Conservation (phyloP, 2,113 vertebrate genomes). For the Martes martes region DNA sequence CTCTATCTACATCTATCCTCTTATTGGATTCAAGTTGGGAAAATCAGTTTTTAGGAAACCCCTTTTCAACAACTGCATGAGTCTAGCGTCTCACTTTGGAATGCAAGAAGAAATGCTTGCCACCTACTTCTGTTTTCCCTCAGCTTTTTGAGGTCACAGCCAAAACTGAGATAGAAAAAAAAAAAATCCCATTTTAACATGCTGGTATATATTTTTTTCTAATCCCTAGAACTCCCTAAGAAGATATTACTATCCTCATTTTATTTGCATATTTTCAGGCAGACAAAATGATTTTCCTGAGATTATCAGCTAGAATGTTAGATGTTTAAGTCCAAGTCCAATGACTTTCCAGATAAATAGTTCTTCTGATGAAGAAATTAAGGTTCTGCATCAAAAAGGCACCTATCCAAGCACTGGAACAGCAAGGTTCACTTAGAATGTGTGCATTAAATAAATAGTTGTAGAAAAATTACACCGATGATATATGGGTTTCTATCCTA, state of each 20-base stretch:
- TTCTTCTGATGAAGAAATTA: neutral
- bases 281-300: neutral
- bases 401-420: neutral
- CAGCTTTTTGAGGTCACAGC: neutral
- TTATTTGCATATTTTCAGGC: neutral
- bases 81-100: neutral
- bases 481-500: neutral
- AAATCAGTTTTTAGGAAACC: neutral
- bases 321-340: neutral
- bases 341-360: neutral
- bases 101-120: neutral
- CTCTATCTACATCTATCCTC: neutral
- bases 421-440: neutral
- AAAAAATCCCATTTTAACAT: neutral
- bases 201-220: neutral
- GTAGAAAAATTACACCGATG: neutral
- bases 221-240: neutral
- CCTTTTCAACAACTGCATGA: neutral
- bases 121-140: neutral
- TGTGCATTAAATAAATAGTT: neutral
- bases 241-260: neutral
- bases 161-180: slow-evolving; percentile 2
- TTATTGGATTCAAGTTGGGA: neutral
- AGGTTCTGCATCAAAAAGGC: neutral
- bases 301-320: neutral